A percentile compares a stretch with the other conserved stretches of the same genome.
Conservation (phyloP, 2,113 vertebrate genomes). For the Formicarius rufipectus region DNA sequence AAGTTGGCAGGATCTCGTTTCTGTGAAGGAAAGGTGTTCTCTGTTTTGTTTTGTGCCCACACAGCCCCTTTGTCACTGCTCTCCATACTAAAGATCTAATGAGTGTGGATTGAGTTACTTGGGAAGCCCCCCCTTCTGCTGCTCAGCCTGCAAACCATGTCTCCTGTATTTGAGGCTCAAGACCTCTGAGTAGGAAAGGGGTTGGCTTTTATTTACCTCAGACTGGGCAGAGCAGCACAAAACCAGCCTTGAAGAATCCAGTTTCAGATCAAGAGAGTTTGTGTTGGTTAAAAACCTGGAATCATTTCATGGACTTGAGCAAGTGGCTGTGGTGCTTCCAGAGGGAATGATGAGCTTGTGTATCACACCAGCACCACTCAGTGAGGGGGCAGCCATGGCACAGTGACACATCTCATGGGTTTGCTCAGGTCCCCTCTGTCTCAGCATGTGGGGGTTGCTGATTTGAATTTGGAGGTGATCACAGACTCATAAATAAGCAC, state of each 20-base stretch:
- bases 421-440: neutral
- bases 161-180: neutral
- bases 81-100: rapidly evolving
- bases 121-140: neutral
- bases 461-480: neutral
- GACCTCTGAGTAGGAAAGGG: rapidly evolving
- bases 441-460: neutral
- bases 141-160: neutral
- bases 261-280: neutral
- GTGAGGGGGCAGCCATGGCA: neutral
- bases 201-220: neutral
- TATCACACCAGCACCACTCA: rapidly evolving
- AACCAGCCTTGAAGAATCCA: neutral
- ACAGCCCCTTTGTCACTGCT: neutral
- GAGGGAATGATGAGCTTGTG: rapidly evolving
- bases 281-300: neutral
- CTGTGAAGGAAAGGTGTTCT: neutral
- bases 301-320: neutral
- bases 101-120: neutral
- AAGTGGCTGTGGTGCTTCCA: neutral
- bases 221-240: neutral
- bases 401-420: rapidly evolving
- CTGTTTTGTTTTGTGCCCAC: neutral
- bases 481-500: neutral
- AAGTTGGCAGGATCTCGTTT: neutral